These are phyloP conservation scores for Pseudococcus jackbeardsleyi DNA, from an alignment of 2,888 invertebrate genomes.

Conservation along the genomic window DNA sequence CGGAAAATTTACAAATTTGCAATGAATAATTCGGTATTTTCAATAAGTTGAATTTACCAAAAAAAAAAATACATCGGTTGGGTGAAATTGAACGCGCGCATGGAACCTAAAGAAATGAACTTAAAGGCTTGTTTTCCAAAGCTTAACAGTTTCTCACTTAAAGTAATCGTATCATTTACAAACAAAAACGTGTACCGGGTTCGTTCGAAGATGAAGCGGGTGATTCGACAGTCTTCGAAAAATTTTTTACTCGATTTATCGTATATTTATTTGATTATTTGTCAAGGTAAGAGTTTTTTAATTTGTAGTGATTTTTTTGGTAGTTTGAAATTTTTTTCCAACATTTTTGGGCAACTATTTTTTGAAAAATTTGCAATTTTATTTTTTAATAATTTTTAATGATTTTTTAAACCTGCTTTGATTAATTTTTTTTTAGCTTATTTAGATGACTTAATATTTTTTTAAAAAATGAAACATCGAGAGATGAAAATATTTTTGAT, in stretches of 20 bases:
- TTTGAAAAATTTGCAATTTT: background rate
- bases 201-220: slow-evolving; percentile 56
- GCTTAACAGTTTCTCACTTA: slow-evolving; percentile 54
- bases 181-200: slow-evolving; percentile 53
- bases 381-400: background rate
- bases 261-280: slow-evolving; percentile 62
- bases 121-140: slow-evolving; percentile 43
- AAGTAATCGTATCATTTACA: slow-evolving; percentile 55
- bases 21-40: background rate
- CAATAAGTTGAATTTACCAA: background rate
- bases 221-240: slow-evolving; percentile 56
- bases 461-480: background rate
- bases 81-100: slow-evolving; percentile 40
- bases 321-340: background rate
- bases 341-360: background rate
- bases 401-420: background rate
- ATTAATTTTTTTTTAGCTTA: background rate
- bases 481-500: background rate
- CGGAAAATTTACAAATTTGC: background rate
- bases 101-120: slow-evolving; percentile 44
- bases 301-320: background rate
- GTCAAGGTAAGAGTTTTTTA: slow-evolving; percentile 51
- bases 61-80: background rate
- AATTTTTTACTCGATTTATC: slow-evolving; percentile 62
- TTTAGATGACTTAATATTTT: background rate